A percentile compares a stretch with the other conserved stretches of the same genome.
Conservation (phyloP, 2,113 vertebrate genomes). For the Pelusios castaneus region DNA sequence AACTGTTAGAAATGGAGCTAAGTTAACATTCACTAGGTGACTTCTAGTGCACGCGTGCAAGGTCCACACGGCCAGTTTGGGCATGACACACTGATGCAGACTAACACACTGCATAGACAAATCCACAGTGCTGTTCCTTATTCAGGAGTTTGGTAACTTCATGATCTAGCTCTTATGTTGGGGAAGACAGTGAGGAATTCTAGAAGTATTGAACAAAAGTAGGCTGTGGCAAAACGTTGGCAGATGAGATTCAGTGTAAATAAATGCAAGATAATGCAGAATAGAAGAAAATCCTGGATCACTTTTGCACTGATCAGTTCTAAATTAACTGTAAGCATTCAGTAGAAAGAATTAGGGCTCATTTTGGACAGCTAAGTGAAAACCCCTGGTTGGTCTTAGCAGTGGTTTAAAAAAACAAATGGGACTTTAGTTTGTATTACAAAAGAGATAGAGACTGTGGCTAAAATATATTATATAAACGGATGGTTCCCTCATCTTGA, state of each 20-base stretch:
- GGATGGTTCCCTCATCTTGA: constrained; percentile 28
- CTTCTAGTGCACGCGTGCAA: background rate
- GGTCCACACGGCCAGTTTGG: background rate
- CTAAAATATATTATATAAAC: constrained; percentile 5
- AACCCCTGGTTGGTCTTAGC: constrained; percentile 1
- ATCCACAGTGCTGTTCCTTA: background rate
- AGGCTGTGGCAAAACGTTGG: background rate
- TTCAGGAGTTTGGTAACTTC: background rate
- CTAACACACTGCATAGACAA: background rate
- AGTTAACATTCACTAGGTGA: background rate
- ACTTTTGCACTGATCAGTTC: background rate
- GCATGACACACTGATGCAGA: background rate
- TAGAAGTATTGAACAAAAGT: background rate
- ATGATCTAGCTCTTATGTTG: background rate
- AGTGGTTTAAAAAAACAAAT: background rate
- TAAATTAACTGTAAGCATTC: background rate
- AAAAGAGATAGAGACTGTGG: background rate
- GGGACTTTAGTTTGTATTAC: background rate
- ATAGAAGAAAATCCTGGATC: background rate
- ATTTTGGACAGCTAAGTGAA: background rate
- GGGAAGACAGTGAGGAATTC: background rate
- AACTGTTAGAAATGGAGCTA: too few relatives aligned
- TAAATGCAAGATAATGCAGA: background rate
- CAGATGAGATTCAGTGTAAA: background rate
- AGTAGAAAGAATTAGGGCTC: background rate